phyloP scores from a whole-genome alignment of 2,797 vertebrate genomes.

The Galago senegalensis region DNA sequence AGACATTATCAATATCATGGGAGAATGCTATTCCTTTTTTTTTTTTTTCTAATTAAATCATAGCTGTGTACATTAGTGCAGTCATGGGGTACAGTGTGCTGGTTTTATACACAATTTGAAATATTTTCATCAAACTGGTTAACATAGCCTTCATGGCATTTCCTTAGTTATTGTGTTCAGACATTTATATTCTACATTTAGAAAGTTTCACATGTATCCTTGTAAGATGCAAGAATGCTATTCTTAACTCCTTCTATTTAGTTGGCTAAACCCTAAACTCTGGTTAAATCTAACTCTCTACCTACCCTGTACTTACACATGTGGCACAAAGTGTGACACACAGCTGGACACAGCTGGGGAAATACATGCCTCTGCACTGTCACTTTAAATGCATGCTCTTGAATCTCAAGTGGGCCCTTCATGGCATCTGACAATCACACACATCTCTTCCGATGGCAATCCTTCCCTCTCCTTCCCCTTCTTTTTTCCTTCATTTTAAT shows the following conservation, averaged over 20 bases:
- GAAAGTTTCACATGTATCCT: too few species aligned
- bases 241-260: not conserved
- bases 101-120: too few species aligned
- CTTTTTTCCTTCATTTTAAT: not conserved
- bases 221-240: not conserved
- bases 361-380: too few species aligned
- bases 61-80: too few species aligned
- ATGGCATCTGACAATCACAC: not conserved
- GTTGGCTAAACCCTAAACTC: not conserved
- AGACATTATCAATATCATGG: not conserved
- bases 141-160: too few species aligned
- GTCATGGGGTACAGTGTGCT: too few species aligned
- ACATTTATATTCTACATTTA: too few species aligned
- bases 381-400: not conserved
- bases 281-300: not conserved
- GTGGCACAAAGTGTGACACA: too few species aligned
- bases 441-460: not conserved
- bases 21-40: too few species aligned
- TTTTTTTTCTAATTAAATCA: too few species aligned
- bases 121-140: too few species aligned
- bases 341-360: not conserved
- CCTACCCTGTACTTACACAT: not conserved
- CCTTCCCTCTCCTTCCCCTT: not conserved
- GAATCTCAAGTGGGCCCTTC: not conserved
- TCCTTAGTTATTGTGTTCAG: too few species aligned